phyloP scores from a whole-genome alignment of 2,888 invertebrate genomes.

The Apomyelois bistriatella region DNA sequence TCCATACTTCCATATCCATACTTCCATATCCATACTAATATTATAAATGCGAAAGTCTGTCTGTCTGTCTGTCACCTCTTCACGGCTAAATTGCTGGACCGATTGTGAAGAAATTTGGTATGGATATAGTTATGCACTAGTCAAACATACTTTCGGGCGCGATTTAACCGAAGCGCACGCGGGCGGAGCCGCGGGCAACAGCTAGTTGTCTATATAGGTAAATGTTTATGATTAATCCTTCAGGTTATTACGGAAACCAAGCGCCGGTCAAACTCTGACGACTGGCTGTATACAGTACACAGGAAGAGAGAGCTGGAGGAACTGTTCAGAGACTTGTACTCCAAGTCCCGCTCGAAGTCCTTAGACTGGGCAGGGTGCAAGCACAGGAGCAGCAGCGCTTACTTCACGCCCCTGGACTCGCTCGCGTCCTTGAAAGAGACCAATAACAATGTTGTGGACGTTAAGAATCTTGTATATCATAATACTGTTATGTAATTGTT shows the following conservation, averaged over 20 bases:
- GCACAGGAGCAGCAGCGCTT: constrained; percentile 2
- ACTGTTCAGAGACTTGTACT: constrained; percentile 19
- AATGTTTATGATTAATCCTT: neutral
- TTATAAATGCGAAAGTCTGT: too few species aligned
- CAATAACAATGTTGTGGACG: constrained; percentile 18
- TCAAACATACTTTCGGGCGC: too few species aligned
- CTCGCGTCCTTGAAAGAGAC: constrained; percentile 16
- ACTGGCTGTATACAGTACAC: constrained; percentile 48
- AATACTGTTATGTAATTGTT: neutral
- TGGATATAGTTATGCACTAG: too few species aligned
- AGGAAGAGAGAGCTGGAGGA: constrained; percentile 40
- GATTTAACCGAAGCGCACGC: too few species aligned
- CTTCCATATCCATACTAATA: too few species aligned
- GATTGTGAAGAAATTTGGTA: too few species aligned
- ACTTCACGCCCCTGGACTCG: constrained; percentile 14
- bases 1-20: too few species aligned
- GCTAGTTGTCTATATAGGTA: too few species aligned
- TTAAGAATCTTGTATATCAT: neutral
- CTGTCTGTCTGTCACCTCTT: too few species aligned
- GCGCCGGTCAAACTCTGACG: constrained; percentile 57
- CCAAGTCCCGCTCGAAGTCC: constrained; percentile 43
- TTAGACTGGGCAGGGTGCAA: constrained; percentile 40
- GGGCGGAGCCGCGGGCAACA: too few species aligned
- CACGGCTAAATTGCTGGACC: too few species aligned
- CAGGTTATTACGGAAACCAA: constrained; percentile 26